These are phyloP conservation scores for Thamnaconus septentrionalis DNA, from an alignment of 2,113 vertebrate genomes.

Conservation along the genomic window DNA sequence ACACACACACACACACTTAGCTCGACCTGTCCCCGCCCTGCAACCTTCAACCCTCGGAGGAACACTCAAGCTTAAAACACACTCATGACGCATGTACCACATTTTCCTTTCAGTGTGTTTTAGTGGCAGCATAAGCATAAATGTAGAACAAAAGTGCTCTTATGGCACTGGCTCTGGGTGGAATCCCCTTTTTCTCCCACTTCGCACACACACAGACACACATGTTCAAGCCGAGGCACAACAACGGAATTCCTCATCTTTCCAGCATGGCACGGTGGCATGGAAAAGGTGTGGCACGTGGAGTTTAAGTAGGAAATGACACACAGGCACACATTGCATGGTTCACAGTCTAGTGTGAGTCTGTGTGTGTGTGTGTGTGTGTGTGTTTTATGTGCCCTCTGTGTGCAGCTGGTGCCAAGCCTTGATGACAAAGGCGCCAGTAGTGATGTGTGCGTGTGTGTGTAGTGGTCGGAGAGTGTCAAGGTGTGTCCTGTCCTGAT, in stretches of 20 bases:
- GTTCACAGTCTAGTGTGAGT: slow-evolving; percentile 2
- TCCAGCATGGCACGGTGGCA: slow-evolving; percentile 58
- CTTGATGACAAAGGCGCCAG: slow-evolving; percentile 62
- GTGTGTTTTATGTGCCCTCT: slow-evolving; percentile 61
- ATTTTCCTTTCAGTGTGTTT: slow-evolving; percentile 57
- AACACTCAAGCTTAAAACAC: slow-evolving; percentile 46
- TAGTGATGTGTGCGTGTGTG: slow-evolving; percentile 6
- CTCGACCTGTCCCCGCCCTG: slow-evolving; percentile 32
- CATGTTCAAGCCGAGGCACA: background rate
- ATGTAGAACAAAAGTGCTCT: slow-evolving; percentile 62
- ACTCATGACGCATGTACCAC: slow-evolving; percentile 53
- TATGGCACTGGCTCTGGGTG: slow-evolving; percentile 42
- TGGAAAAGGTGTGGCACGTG: slow-evolving; percentile 58
- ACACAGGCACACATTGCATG: slow-evolving; percentile 15
- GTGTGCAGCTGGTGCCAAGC: slow-evolving; percentile 50
- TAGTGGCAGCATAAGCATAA: slow-evolving; percentile 15
- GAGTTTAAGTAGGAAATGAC: slow-evolving; percentile 37
- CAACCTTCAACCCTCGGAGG: slow-evolving; percentile 64
- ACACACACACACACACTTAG: slow-evolving; percentile 13
- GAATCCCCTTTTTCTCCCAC: slow-evolving; percentile 63
- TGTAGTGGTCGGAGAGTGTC: slow-evolving; percentile 9
- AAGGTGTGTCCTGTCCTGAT: slow-evolving; percentile 43
- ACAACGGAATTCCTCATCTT: slow-evolving; percentile 55
- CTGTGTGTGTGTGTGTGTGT: slow-evolving; percentile 34
- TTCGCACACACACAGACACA: slow-evolving; percentile 38